Evolutionary conservation across 2,888 invertebrate genomes (phyloP).

Genomic region (Tipula helvola): DNA sequence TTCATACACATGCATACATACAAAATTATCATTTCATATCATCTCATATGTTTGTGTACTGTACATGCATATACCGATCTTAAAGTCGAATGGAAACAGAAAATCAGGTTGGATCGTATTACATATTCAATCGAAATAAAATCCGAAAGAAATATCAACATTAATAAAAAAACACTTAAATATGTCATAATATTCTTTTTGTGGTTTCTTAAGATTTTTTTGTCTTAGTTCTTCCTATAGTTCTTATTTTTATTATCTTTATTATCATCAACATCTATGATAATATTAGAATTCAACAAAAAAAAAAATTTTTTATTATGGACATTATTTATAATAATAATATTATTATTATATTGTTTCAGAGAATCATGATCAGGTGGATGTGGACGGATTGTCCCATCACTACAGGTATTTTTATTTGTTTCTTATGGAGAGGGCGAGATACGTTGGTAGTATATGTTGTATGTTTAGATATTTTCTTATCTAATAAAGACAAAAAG

Average conservation of each 20-base stretch:
- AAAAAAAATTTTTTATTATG: not conserved
- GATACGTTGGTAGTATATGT: not conserved
- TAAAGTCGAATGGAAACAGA: not conserved
- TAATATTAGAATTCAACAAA: not conserved
- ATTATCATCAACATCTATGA: not conserved
- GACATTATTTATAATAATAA: not conserved
- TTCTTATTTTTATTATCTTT: not conserved
- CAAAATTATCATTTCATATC: not conserved
- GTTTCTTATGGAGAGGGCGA: not conserved
- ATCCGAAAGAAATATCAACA: not conserved
- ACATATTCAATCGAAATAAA: not conserved
- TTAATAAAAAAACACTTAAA: conserved; percentile 4
- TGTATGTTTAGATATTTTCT: not conserved
- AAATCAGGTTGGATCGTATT: not conserved
- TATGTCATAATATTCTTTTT: not conserved
- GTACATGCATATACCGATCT: not conserved
- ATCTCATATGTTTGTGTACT: not conserved
- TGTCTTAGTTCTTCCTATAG: not conserved
- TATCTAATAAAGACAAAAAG: not conserved
- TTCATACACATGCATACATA: too few relatives aligned
- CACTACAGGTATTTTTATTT: not conserved
- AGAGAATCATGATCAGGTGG: not conserved
- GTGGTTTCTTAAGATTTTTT: not conserved
- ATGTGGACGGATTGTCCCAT: not conserved
- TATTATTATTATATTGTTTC: not conserved